Percentiles rank a stretch among this genome's conserved stretches.
phyloP scores from a whole-genome alignment of 2,797 vertebrate genomes.

The Peromyscus aztecus region DNA sequence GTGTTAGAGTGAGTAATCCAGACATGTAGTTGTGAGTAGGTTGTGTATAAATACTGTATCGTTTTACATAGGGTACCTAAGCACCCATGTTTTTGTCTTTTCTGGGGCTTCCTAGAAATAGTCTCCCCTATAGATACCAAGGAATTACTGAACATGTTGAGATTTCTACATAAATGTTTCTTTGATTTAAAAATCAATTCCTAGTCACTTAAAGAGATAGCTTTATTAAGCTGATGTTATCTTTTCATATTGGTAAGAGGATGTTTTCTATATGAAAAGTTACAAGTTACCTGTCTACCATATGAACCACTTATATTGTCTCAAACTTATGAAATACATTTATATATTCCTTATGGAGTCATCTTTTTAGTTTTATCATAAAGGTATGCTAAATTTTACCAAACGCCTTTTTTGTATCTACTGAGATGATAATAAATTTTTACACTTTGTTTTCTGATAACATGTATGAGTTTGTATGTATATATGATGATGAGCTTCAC shows the following conservation, averaged over 20 bases:
- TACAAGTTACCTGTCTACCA: not conserved
- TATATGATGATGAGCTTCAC: not conserved
- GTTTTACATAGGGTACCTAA: not conserved
- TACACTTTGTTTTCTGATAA: not conserved
- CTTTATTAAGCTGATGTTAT: not conserved
- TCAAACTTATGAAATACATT: not conserved
- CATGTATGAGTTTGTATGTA: not conserved
- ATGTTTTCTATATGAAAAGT: not conserved
- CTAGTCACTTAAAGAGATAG: not conserved
- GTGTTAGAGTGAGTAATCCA: not conserved
- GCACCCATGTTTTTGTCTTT: not conserved
- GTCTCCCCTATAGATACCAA: not conserved
- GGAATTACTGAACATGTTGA: not conserved
- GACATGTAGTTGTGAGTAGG: not conserved
- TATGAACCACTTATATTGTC: not conserved
- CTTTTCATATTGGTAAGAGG: not conserved
- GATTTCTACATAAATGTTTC: not conserved
- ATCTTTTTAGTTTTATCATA: not conserved
- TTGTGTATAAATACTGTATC: not conserved
- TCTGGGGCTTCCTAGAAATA: not conserved
- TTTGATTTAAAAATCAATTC: not conserved
- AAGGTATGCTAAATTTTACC: not conserved
- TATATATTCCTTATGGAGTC: not conserved
- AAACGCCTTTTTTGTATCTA: not conserved
- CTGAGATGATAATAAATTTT: not conserved